Conservation (phyloP, 2,113 vertebrate genomes). For the Myanophis thanlyinensis region DNA sequence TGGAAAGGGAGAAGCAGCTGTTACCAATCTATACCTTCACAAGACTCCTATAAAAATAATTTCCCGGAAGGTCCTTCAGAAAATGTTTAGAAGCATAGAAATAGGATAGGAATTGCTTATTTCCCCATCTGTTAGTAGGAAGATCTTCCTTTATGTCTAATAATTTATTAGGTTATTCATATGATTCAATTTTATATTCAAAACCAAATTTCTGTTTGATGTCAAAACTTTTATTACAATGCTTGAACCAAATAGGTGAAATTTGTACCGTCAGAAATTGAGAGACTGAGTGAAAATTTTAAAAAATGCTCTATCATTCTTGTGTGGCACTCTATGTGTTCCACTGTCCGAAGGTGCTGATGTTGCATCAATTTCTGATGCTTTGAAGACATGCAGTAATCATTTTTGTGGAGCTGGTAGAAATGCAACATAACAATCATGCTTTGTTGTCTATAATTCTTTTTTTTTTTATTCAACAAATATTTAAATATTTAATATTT, state of each 20-base stretch:
- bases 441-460: neutral
- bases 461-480: neutral
- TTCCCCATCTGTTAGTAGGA: neutral
- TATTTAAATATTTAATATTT: neutral
- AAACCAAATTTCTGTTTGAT: neutral
- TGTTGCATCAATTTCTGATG: neutral
- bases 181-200: neutral
- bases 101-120: neutral
- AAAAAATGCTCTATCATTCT: neutral
- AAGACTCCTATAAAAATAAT: neutral
- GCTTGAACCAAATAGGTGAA: neutral
- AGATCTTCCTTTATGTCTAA: neutral
- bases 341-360: neutral
- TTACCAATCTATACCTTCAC: neutral
- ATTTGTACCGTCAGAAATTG: neutral
- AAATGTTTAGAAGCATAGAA: neutral
- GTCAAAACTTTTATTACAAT: neutral
- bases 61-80: neutral
- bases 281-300: neutral
- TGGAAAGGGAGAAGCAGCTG: neutral
- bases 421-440: neutral
- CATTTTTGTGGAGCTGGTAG: neutral
- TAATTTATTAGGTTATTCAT: neutral
- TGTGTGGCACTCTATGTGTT: neutral
- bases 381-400: neutral